Evolutionary conservation across 2,888 invertebrate genomes (phyloP).

Genomic region (Xanthostigma xanthostigma): DNA sequence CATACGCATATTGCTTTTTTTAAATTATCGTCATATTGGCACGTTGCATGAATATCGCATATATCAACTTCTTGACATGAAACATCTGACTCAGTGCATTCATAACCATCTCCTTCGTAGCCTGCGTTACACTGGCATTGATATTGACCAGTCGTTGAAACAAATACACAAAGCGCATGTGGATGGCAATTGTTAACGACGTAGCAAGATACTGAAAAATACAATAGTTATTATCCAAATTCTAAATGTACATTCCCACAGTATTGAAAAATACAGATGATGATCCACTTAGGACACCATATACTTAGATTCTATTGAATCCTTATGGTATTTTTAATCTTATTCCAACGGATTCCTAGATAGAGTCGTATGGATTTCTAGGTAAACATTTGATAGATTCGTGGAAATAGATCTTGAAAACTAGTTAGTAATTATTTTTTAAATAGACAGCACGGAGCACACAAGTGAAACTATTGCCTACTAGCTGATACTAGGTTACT

Average conservation of each 20-base stretch:
- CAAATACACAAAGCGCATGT: slow-evolving; percentile 61
- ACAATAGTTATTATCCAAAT: slow-evolving; percentile 11
- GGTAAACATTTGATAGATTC: neutral
- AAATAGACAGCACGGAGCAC: neutral
- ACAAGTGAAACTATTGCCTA: too few relatives aligned
- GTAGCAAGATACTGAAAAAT: slow-evolving; percentile 52
- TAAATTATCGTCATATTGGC: slow-evolving; percentile 49
- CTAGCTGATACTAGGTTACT: neutral
- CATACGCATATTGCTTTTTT: slow-evolving; percentile 62
- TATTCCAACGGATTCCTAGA: neutral
- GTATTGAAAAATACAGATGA: too few relatives aligned
- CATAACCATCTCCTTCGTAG: slow-evolving; percentile 69
- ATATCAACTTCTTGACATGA: slow-evolving; percentile 41
- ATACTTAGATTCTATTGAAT: neutral
- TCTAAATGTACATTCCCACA: slow-evolving; percentile 1
- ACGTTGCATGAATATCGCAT: slow-evolving; percentile 62
- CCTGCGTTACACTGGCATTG: slow-evolving; percentile 70
- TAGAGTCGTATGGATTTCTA: neutral
- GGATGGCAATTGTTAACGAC: slow-evolving; percentile 64
- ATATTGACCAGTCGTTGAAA: slow-evolving; percentile 36
- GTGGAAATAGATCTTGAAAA: too few relatives aligned
- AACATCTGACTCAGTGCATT: slow-evolving; percentile 45
- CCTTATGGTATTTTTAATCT: neutral
- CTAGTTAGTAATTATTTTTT: too few relatives aligned
- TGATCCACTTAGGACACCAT: too few relatives aligned